Evolutionary conservation across 2,113 vertebrate genomes (phyloP).

Genomic region (Alethe castanea): DNA sequence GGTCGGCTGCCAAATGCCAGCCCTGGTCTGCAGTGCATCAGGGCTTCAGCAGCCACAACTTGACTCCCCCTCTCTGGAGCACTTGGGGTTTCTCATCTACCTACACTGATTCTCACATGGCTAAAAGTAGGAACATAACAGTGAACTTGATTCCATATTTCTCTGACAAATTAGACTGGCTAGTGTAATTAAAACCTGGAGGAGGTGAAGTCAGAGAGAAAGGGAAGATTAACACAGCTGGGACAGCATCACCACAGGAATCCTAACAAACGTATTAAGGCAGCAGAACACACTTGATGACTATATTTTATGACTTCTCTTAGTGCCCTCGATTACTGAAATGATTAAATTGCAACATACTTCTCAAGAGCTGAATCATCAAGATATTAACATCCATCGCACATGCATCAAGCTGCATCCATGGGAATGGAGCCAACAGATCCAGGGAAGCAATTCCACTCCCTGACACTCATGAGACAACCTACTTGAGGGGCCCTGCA

Average conservation of each 20-base stretch:
- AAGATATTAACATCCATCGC: neutral
- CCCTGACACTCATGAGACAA: neutral
- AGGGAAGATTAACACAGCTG: neutral
- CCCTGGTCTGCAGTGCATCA: neutral
- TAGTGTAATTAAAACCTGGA: neutral
- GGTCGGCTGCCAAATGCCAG: accelerated
- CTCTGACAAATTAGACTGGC: neutral
- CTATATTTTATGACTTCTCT: neutral
- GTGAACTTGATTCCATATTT: neutral
- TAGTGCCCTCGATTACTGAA: neutral
- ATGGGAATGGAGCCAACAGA: neutral
- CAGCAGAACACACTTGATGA: neutral
- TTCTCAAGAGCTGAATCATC: neutral
- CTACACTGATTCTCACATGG: neutral
- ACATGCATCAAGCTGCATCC: neutral
- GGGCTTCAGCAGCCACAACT: neutral
- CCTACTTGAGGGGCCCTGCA: neutral
- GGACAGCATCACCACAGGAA: neutral
- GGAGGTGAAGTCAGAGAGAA: neutral
- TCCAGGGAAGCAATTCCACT: neutral
- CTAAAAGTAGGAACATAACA: neutral
- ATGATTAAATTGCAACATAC: neutral
- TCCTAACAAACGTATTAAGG: neutral
- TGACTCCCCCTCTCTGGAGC: neutral
- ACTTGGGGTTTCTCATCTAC: neutral